Evolutionary conservation across 2,797 vertebrate species (phyloP), one percentile per base, ranked within the genome.

Genomic region (Pelodytes ibericus): DNA sequence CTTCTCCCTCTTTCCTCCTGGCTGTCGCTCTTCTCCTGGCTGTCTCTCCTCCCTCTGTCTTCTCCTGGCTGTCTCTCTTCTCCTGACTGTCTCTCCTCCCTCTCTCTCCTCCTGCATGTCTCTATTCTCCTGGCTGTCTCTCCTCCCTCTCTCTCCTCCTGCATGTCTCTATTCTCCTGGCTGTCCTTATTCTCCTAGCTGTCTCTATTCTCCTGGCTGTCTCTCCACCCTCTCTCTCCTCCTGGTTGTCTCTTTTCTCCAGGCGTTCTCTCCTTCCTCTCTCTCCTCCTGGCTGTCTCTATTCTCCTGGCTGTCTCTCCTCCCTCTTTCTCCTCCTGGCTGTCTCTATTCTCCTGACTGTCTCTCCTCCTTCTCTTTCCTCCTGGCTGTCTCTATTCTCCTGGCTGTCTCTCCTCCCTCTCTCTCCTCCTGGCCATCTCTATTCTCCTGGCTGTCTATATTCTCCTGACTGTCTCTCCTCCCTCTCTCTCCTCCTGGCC

Each of bases 11-110:
- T 53, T 29, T 30, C 22, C 62, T 18, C 36, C 22, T 53, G 51
- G 18, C 44, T 49, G 44, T 22, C 51, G 4, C 51, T 53, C n/a
- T n/a, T 53, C 51, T 22, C 20, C 2, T 3, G 6, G 4, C 4
- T 22, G 3, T 22, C 20, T 20, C 62, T 3, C 11, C 20, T 11
- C 7, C 51, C 7, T 24, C 51, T 18, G 10, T 4, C 3, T n/a
- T n/a, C n/a, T n/a, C n/a, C n/a, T 53, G 51, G 18, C 44, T 49
- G 44, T 22, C 51, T 53, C 51, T 53, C n/a, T n/a, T 53, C 51
- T 22, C 20, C 2, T 3, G 6, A n/a, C 51, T 22, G 3, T 53
- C 51, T 53, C 51, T 18, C n/a, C 33, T 6, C 11, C 4, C 51
- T 22, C 0, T 8, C 24, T 16, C 61, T 41, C 61, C 33, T 22